A percentile compares a stretch with the other conserved stretches of the same genome.
Conservation (phyloP, 2,888 invertebrate genomes). For the Ectemnius cavifrons region DNA sequence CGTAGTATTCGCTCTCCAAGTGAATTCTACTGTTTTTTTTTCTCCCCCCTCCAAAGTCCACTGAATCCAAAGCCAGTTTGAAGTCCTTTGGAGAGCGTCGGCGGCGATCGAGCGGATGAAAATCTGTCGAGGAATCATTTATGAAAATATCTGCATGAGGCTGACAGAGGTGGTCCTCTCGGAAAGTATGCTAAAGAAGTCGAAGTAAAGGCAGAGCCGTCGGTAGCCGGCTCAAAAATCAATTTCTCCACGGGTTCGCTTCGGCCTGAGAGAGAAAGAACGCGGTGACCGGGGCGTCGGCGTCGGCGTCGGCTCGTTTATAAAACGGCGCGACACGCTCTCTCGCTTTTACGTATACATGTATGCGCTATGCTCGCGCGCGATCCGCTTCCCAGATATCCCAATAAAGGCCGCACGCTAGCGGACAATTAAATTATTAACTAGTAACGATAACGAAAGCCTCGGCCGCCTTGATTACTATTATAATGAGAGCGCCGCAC, state of each 20-base stretch:
- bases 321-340: slow-evolving; percentile 22
- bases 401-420: slow-evolving; percentile 76
- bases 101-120: too few relatives aligned
- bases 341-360: slow-evolving; percentile 20
- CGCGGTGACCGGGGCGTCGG: neutral
- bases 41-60: too few relatives aligned
- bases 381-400: slow-evolving; percentile 73
- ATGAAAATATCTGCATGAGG: too few relatives aligned
- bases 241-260: slow-evolving; percentile 1
- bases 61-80: too few relatives aligned
- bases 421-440: slow-evolving; percentile 78
- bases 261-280: neutral
- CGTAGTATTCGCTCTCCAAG: too few relatives aligned
- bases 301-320: slow-evolving; percentile 27
- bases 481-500: slow-evolving; percentile 62
- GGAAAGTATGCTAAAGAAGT: too few relatives aligned
- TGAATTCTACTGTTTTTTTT: too few relatives aligned
- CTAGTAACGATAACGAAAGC: slow-evolving; percentile 74
- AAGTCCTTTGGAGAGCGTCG: too few relatives aligned
- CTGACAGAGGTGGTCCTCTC: too few relatives aligned
- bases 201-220: too few relatives aligned
- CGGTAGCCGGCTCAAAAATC: neutral
- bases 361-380: slow-evolving; percentile 28
- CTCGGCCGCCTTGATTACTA: slow-evolving; percentile 69
- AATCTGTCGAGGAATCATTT: too few relatives aligned